phyloP scores from a whole-genome alignment of 1,140 invertebrate genomes.

The Diorhabda elongata region DNA sequence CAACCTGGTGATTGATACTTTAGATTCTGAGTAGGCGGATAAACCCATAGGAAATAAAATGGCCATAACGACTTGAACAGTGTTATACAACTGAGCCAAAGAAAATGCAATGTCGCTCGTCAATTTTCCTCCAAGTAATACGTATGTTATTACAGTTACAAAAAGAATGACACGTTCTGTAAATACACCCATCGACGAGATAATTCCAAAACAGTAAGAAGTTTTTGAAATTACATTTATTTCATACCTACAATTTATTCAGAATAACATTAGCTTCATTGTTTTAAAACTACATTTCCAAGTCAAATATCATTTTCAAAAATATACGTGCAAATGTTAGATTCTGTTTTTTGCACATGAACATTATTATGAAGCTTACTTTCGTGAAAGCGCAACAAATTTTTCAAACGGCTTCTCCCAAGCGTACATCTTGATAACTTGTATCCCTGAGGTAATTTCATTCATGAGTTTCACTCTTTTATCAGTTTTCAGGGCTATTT shows the following conservation, averaged over 20 bases:
- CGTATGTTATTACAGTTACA: slow-evolving; percentile 64
- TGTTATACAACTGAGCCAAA: slow-evolving; percentile 69
- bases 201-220: slow-evolving; percentile 68
- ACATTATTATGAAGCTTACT: slow-evolving; percentile 38
- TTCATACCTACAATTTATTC: slow-evolving; percentile 55
- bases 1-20: slow-evolving; percentile 61
- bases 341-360: neutral
- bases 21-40: slow-evolving; percentile 50
- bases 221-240: slow-evolving; percentile 62
- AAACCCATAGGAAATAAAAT: slow-evolving; percentile 60
- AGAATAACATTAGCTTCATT: slow-evolving; percentile 2
- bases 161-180: slow-evolving; percentile 68
- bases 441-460: slow-evolving; percentile 68
- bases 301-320: neutral
- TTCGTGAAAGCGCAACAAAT: slow-evolving; percentile 58
- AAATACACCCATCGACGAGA: slow-evolving; percentile 61
- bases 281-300: neutral
- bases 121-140: slow-evolving; percentile 58
- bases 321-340: neutral
- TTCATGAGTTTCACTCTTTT: slow-evolving; percentile 78
- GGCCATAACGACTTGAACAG: slow-evolving; percentile 66
- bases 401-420: slow-evolving; percentile 76
- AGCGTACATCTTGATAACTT: slow-evolving; percentile 83
- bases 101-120: slow-evolving; percentile 69
- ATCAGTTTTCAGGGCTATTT: slow-evolving; percentile 71